Percentiles rank a stretch among this genome's conserved stretches.
These are phyloP conservation scores for Rhodophaea formosa DNA, from an alignment of 2,888 invertebrate species.

Conservation along the genomic window DNA sequence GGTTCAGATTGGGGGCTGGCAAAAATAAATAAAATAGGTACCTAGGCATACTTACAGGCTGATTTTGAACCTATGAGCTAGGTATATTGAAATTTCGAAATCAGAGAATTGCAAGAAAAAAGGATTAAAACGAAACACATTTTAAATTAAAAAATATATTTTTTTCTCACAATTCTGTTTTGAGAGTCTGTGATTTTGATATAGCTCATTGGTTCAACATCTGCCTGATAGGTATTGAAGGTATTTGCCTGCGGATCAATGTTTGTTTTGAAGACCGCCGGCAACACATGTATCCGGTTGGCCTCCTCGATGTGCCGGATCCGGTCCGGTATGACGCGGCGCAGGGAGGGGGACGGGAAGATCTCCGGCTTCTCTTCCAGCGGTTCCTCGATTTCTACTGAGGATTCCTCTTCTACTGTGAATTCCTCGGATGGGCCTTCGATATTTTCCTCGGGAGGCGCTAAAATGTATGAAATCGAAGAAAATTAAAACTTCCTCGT, in stretches of 20 bases:
- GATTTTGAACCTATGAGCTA: too few species aligned
- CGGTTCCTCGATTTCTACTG: conserved; percentile 27
- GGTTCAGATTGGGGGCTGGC: too few species aligned
- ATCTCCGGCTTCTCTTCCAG: conserved; percentile 42
- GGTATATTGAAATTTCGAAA: too few species aligned
- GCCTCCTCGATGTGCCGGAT: conserved; percentile 50
- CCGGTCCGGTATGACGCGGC: conserved; percentile 53
- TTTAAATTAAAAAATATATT: too few species aligned
- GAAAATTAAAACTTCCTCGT: too few species aligned
- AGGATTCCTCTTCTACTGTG: conserved; percentile 13
- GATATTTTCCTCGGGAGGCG: conserved; percentile 8
- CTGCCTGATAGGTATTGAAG: not conserved
- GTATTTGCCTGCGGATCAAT: conserved; percentile 46
- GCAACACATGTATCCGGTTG: conserved; percentile 62
- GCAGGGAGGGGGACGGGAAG: conserved; percentile 63
- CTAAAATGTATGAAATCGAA: conserved; percentile 9
- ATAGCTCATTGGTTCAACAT: too few species aligned
- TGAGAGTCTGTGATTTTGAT: too few species aligned
- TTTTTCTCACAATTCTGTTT: too few species aligned
- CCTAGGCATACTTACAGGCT: too few species aligned
- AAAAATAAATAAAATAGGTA: too few species aligned
- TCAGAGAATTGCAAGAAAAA: too few species aligned
- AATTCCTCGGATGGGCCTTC: not conserved
- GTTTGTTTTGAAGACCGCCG: conserved; percentile 50
- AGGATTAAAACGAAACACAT: too few species aligned